Conservation (phyloP, 2,888 invertebrate species). For the Exephanes ischioxanthus region DNA sequence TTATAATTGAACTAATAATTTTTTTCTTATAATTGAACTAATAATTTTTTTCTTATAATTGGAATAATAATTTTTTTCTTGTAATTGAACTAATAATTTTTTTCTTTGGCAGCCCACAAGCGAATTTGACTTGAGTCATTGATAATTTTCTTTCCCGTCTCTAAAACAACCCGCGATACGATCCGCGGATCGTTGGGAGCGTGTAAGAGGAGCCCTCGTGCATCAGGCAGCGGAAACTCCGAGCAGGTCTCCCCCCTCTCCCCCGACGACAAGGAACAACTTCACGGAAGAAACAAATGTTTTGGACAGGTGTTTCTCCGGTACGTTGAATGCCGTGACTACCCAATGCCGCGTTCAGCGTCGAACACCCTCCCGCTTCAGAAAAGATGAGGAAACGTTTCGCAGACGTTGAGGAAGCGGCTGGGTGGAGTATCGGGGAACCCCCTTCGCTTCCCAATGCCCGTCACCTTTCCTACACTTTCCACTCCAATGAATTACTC, state of each 20-base stretch:
- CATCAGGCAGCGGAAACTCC: conserved; percentile 10
- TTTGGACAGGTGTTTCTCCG: conserved; percentile 46
- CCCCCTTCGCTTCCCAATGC: background rate
- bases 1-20: too few species aligned
- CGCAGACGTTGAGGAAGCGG: conserved; percentile 15
- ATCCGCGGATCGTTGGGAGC: background rate
- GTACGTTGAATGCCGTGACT: conserved; percentile 33
- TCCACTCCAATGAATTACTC: conserved; percentile 45
- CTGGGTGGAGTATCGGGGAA: background rate
- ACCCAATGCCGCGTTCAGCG: conserved; percentile 14
- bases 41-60: too few species aligned
- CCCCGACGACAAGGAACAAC: conserved; percentile 20
- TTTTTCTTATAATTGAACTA: too few species aligned
- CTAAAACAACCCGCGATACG: too few species aligned
- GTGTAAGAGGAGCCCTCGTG: conserved; percentile 3
- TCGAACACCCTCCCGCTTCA: conserved; percentile 29
- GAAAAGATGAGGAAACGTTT: conserved; percentile 39
- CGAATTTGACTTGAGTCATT: too few species aligned
- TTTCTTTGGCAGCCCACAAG: too few species aligned
- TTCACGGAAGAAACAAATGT: conserved; percentile 38
- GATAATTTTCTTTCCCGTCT: too few species aligned
- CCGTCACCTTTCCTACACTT: conserved; percentile 21
- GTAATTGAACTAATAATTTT: too few species aligned
- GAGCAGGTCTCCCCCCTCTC: background rate
- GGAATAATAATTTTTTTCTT: too few species aligned